phyloP scores from a whole-genome alignment of 2,888 invertebrate species.

The Pecten maximus region DNA sequence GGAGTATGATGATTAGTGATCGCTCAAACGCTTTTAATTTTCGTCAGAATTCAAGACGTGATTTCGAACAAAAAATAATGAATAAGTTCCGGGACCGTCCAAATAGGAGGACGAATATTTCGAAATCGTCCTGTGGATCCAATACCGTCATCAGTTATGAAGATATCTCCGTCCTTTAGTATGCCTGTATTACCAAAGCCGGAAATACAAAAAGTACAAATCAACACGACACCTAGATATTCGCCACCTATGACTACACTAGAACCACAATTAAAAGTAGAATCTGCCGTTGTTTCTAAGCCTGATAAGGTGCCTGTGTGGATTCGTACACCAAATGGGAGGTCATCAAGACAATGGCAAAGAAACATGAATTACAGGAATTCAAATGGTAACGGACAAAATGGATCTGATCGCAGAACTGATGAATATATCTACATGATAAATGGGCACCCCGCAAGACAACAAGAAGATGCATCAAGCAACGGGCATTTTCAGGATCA shows the following conservation, averaged over 20 bases:
- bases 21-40: background rate
- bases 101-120: background rate
- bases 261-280: background rate
- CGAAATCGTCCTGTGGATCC: background rate
- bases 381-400: background rate
- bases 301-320: background rate
- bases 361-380: background rate
- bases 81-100: background rate
- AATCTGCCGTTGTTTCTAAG: background rate
- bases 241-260: background rate
- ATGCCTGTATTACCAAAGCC: background rate
- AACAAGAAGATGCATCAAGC: background rate
- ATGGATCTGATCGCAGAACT: background rate
- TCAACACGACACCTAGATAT: background rate
- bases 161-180: background rate
- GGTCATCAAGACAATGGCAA: background rate
- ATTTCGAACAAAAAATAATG: background rate
- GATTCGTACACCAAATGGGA: background rate
- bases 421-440: slow-evolving; percentile 7
- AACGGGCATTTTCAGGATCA: background rate
- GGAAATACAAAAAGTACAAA: background rate
- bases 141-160: background rate
- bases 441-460: background rate
- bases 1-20: background rate
- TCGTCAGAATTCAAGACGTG: background rate